Evolutionary conservation across 1,140 invertebrate genomes (phyloP).

Genomic region (Telenomus remus): DNA sequence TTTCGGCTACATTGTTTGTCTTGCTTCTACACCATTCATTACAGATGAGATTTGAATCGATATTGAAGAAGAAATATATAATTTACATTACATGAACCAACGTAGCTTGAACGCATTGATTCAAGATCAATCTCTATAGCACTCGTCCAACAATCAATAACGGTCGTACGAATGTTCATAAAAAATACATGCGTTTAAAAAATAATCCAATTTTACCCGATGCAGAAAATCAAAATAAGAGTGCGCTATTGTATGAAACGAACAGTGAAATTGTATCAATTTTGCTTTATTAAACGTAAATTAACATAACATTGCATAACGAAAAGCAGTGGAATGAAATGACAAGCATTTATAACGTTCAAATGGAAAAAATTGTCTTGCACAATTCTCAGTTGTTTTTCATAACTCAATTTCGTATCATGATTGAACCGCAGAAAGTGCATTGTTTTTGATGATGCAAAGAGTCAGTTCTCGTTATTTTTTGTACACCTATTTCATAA

Average conservation of each 20-base stretch:
- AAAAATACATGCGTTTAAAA: too few species aligned
- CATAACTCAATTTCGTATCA: too few species aligned
- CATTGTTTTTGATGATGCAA: not conserved
- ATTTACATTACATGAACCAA: constrained; percentile 41
- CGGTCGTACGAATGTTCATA: too few species aligned
- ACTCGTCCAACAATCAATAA: too few species aligned
- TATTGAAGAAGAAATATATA: constrained; percentile 44
- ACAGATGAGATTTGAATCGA: constrained; percentile 41
- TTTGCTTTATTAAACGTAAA: constrained; percentile 40
- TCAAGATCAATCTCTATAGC: constrained; percentile 30
- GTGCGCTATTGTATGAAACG: constrained; percentile 27
- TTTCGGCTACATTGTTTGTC: constrained; percentile 40
- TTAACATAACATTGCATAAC: constrained; percentile 18
- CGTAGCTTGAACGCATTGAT: constrained; percentile 20
- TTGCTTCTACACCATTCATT: constrained; percentile 48
- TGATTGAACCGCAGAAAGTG: too few species aligned
- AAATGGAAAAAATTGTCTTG: too few species aligned
- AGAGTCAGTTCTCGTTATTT: constrained; percentile 16
- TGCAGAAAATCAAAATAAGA: constrained; percentile 3
- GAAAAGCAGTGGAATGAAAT: not conserved
- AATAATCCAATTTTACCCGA: too few species aligned
- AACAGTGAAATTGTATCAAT: constrained; percentile 46
- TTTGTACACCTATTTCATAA: not conserved
- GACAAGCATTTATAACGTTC: too few species aligned
- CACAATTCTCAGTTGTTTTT: too few species aligned